These are phyloP conservation scores for Pyrrhura leucotis DNA, from an alignment of 2,797 vertebrate genomes.

Conservation along the genomic window DNA sequence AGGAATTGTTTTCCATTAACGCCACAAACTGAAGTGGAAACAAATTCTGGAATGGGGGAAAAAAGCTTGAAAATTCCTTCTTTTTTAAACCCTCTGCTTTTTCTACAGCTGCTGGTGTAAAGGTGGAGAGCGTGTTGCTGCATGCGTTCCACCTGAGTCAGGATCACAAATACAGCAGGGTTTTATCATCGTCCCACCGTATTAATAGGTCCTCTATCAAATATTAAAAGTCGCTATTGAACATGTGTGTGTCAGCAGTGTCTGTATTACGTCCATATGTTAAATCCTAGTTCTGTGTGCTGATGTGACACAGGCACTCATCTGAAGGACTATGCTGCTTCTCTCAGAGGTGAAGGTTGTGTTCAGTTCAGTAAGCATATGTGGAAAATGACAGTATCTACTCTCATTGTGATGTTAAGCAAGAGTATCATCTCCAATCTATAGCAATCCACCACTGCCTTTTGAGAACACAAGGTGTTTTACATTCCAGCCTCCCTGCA, in stretches of 20 bases:
- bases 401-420: not conserved
- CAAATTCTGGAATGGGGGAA: not conserved
- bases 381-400: not conserved
- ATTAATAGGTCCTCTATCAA: not conserved
- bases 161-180: not conserved
- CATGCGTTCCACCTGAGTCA: not conserved
- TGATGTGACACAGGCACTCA: fast-evolving
- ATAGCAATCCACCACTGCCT: not conserved
- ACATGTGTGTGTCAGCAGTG: not conserved
- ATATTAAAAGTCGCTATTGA: not conserved
- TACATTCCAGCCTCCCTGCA: not conserved
- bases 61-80: not conserved
- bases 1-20: not conserved
- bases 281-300: not conserved
- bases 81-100: not conserved
- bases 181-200: fast-evolving
- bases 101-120: not conserved
- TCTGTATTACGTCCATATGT: not conserved
- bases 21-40: not conserved
- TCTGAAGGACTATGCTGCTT: not conserved
- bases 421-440: not conserved
- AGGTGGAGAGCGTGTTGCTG: not conserved
- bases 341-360: not conserved
- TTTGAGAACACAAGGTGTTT: not conserved
- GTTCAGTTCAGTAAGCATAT: not conserved